Evolutionary conservation across 2,113 vertebrate species (phyloP).

Genomic region (Hemibagrus wyckioides): DNA sequence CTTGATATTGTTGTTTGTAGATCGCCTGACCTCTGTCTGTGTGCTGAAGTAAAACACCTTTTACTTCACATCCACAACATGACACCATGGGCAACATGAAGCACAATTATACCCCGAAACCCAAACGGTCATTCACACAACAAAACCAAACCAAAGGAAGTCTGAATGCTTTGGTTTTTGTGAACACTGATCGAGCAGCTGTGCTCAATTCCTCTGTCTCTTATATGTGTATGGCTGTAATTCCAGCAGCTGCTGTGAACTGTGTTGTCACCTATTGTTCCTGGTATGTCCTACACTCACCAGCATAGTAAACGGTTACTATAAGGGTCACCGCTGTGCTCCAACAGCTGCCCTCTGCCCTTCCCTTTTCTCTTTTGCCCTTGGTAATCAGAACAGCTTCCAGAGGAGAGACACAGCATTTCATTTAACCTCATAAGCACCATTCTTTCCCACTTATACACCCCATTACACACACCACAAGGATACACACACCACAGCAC

Average conservation of each 20-base stretch:
- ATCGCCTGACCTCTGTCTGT: no score
- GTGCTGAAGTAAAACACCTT: no score
- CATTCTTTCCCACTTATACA: constrained; percentile 29
- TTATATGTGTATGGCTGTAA: constrained; percentile 23
- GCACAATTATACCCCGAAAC: background rate
- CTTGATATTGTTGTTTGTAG: no score
- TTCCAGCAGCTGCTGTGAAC: constrained; percentile 20
- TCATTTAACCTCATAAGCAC: constrained; percentile 46
- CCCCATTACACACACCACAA: constrained; percentile 31
- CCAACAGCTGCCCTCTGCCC: background rate
- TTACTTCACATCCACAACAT: no score
- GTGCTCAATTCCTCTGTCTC: constrained; percentile 13
- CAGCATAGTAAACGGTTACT: constrained; percentile 17
- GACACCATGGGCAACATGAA: background rate
- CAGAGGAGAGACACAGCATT: constrained; percentile 33
- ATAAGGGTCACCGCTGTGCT: constrained; percentile 37
- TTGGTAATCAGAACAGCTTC: constrained; percentile 32
- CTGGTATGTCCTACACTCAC: constrained; percentile 32
- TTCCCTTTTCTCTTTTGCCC: constrained; percentile 5
- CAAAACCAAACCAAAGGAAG: background rate
- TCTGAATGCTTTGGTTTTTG: background rate
- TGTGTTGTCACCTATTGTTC: constrained; percentile 1
- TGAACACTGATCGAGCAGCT: background rate
- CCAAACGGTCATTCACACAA: background rate
- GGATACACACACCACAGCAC: constrained; percentile 30